Conservation (phyloP, 2,113 vertebrate species). For the Gorsachius goisagi region DNA sequence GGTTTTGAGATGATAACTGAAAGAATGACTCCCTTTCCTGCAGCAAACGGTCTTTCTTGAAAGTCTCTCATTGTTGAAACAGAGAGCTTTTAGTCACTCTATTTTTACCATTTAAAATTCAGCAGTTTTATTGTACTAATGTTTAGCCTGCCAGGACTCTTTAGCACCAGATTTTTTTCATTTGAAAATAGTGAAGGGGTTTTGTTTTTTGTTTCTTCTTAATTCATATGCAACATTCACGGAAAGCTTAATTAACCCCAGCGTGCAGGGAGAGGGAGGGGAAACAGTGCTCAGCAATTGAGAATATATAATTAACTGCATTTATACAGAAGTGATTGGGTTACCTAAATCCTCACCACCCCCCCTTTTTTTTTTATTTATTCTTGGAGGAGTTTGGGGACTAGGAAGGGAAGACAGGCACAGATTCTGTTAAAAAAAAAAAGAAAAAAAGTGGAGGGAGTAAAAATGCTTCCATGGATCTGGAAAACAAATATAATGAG, state of each 20-base stretch:
- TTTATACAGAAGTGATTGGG: neutral
- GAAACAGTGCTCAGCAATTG: neutral
- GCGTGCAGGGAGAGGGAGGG: neutral
- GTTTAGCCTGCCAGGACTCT: neutral
- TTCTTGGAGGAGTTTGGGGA: neutral
- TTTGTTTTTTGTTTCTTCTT: conserved; percentile 9
- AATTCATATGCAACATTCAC: neutral
- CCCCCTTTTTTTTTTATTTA: neutral
- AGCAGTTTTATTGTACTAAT: neutral
- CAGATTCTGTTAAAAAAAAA: neutral
- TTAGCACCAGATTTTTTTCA: neutral
- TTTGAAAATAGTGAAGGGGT: neutral
- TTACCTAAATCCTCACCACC: neutral
- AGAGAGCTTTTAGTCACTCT: neutral
- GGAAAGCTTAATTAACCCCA: conserved; percentile 35
- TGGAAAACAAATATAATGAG: neutral
- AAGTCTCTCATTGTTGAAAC: neutral
- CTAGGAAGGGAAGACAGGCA: neutral
- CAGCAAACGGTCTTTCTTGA: neutral
- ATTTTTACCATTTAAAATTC: neutral
- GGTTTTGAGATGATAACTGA: neutral
- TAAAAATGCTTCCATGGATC: neutral
- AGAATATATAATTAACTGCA: neutral
- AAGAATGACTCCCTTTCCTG: neutral
- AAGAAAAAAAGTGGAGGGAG: neutral